These are phyloP conservation scores for Stomorhina lunata DNA, from an alignment of 2,888 invertebrate species.

Conservation along the genomic window DNA sequence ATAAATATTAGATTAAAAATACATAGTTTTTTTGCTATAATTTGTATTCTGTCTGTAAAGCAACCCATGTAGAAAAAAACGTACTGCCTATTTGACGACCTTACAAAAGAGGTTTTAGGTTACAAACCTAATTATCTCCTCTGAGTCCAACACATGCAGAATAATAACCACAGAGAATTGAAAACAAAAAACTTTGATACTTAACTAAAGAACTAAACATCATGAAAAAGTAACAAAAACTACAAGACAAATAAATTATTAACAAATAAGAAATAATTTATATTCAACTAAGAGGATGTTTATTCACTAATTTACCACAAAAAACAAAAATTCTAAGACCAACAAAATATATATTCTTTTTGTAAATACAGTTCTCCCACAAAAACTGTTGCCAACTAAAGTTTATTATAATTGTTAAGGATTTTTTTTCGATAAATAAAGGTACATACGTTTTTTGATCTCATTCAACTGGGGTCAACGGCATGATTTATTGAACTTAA, in stretches of 20 bases:
- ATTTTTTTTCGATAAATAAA: too few relatives aligned
- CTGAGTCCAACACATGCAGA: background rate
- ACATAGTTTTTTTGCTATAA: background rate
- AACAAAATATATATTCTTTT: background rate
- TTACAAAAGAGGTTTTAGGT: background rate
- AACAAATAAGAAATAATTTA: conserved; percentile 18
- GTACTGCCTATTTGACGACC: background rate
- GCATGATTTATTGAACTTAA: too few relatives aligned
- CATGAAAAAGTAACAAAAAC: background rate
- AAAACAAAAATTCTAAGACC: background rate
- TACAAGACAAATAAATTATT: conserved; percentile 3
- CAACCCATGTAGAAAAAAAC: background rate
- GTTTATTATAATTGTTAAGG: background rate
- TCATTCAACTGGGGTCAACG: too few relatives aligned
- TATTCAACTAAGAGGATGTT: background rate
- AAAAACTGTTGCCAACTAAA: background rate
- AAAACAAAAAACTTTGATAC: background rate
- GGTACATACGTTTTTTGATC: too few relatives aligned
- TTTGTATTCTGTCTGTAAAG: background rate
- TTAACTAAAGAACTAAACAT: background rate
- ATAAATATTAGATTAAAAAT: too few relatives aligned
- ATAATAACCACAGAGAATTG: background rate
- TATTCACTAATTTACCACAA: background rate
- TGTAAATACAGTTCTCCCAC: background rate
- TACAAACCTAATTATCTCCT: conserved; percentile 37